phyloP scores from a whole-genome alignment of 2,113 vertebrate species.

The Notiomystis cincta region DNA sequence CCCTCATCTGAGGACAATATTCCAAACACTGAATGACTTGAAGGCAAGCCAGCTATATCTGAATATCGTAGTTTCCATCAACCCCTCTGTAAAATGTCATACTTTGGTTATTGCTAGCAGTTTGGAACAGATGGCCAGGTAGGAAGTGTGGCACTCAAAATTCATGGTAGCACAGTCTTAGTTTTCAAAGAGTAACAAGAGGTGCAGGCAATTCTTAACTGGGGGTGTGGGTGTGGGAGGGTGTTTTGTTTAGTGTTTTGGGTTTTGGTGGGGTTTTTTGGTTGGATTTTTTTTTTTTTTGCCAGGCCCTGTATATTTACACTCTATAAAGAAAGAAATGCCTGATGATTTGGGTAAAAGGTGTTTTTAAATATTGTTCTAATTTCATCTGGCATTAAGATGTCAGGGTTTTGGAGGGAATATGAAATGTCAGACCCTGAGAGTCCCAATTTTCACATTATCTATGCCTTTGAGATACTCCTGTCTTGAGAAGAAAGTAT shows the following conservation, averaged over 20 bases:
- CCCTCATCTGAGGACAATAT: not conserved
- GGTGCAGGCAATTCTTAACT: not conserved
- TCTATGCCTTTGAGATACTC: not conserved
- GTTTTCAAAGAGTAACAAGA: not conserved
- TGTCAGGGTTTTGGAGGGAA: not conserved
- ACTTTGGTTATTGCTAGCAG: not conserved
- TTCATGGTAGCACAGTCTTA: not conserved
- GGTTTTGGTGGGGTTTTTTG: no score
- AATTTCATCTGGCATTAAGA: not conserved
- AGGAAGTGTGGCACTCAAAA: not conserved
- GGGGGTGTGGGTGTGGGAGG: no score
- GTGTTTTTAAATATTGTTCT: not conserved
- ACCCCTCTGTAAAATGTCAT: not conserved
- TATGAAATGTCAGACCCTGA: not conserved
- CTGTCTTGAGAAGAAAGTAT: not conserved
- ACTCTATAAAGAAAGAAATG: not conserved
- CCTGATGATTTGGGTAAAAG: not conserved
- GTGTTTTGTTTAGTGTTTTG: no score
- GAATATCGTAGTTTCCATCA: not conserved
- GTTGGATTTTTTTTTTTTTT: not conserved
- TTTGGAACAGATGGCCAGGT: not conserved
- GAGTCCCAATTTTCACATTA: not conserved
- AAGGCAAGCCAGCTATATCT: not conserved
- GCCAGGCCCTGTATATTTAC: not conserved
- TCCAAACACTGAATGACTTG: not conserved